phyloP scores from a whole-genome alignment of 2,797 vertebrate species.

The Bradypodion ventrale region DNA sequence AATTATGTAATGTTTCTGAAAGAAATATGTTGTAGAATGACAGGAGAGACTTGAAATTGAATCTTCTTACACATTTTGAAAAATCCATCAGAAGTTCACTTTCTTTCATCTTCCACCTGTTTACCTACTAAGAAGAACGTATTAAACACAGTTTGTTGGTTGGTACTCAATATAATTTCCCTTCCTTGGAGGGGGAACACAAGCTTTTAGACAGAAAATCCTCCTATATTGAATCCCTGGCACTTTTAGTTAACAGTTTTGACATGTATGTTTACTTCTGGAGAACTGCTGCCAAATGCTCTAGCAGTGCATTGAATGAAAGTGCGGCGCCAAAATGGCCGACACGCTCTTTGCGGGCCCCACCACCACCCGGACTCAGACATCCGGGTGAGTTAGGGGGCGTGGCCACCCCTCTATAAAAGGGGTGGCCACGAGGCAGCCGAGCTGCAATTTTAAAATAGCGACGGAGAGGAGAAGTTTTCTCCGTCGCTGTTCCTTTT shows the following conservation, averaged over 20 bases:
- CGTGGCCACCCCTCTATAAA: too few species aligned
- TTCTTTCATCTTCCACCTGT: neutral
- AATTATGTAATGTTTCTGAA: constrained; percentile 11
- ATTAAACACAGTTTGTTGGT: neutral
- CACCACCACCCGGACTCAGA: too few species aligned
- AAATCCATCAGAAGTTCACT: neutral
- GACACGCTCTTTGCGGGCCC: too few species aligned
- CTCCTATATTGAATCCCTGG: neutral
- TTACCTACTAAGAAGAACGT: too few species aligned
- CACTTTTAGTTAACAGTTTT: neutral
- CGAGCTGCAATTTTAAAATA: too few species aligned
- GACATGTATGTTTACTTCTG: neutral
- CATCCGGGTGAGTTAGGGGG: too few species aligned
- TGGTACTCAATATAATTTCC: neutral
- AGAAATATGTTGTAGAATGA: neutral
- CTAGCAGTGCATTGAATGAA: neutral
- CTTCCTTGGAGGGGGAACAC: neutral
- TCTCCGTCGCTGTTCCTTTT: too few species aligned
- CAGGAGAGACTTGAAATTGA: constrained; percentile 15
- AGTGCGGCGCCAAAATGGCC: too few species aligned
- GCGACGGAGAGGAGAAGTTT: too few species aligned
- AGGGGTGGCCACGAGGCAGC: too few species aligned
- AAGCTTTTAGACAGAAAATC: neutral
- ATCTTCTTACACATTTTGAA: neutral
- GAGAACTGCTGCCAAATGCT: neutral